These are phyloP conservation scores for Tenthredo livida DNA, from an alignment of 2,888 invertebrate species.

Conservation along the genomic window DNA sequence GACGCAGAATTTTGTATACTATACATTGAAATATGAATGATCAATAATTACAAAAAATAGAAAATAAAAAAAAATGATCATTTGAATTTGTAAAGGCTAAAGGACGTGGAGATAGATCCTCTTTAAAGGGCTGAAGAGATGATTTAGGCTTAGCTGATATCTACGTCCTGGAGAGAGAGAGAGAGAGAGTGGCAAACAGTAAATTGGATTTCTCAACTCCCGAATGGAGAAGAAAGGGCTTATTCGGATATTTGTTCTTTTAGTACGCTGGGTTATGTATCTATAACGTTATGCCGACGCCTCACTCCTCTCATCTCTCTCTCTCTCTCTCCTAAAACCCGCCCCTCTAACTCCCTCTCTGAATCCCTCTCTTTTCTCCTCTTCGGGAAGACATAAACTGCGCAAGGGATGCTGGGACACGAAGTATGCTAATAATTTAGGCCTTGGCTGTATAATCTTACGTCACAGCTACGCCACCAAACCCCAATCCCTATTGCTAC, in stretches of 20 bases:
- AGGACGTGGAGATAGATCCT: neutral
- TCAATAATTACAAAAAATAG: neutral
- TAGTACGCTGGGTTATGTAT: slow-evolving; percentile 51
- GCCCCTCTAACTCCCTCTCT: neutral
- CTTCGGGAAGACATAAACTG: slow-evolving; percentile 68
- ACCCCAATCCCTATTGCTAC: neutral
- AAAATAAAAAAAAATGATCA: neutral
- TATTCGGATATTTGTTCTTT: slow-evolving; percentile 64
- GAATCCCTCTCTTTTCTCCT: neutral
- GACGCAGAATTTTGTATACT: neutral
- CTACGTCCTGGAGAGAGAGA: neutral
- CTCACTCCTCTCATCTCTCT: neutral
- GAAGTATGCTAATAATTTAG: slow-evolving; percentile 70
- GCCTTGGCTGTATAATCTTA: slow-evolving; percentile 57
- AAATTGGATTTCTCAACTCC: slow-evolving; percentile 61
- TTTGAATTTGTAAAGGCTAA: neutral
- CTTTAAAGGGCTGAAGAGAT: neutral
- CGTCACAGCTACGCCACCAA: slow-evolving; percentile 60
- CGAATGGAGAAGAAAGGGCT: slow-evolving; percentile 51
- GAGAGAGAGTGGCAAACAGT: slow-evolving; percentile 56
- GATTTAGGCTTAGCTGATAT: neutral
- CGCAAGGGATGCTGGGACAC: slow-evolving; percentile 71
- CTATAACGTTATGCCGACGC: slow-evolving; percentile 20
- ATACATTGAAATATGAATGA: neutral
- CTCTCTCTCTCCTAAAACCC: neutral